phyloP scores from a whole-genome alignment of 1,140 invertebrate species.

The Paralvinella palmiformis region DNA sequence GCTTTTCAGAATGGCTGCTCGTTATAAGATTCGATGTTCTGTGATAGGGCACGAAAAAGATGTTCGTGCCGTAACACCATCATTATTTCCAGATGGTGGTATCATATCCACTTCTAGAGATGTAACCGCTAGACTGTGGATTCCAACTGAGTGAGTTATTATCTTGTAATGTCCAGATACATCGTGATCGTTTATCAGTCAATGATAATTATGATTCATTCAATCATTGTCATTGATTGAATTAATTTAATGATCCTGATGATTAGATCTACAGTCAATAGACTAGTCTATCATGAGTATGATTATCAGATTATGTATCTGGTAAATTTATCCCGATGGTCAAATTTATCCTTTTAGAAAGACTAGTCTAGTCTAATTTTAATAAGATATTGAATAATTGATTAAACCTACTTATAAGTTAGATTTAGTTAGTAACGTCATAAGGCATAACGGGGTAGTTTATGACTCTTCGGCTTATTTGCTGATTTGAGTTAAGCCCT shows the following conservation, averaged over 20 bases:
- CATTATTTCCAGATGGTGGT: slow-evolving; percentile 57
- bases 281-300: neutral
- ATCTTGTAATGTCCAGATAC: neutral
- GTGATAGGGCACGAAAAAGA: slow-evolving; percentile 75
- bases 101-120: slow-evolving; percentile 82
- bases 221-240: neutral
- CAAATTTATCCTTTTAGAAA: neutral
- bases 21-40: slow-evolving; percentile 69
- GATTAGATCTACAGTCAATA: neutral
- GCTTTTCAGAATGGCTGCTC: too few species aligned
- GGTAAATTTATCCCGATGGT: neutral
- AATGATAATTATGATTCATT: neutral
- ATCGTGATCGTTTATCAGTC: slow-evolving; percentile 4
- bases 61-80: slow-evolving; percentile 67
- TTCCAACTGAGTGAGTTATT: slow-evolving; percentile 63
- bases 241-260: neutral
- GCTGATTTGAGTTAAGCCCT: too few species aligned
- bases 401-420: too few species aligned
- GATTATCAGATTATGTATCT: neutral
- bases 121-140: slow-evolving; percentile 77
- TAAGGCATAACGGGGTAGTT: too few species aligned
- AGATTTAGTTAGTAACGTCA: too few species aligned
- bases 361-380: too few species aligned
- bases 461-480: too few species aligned
- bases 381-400: too few species aligned